Evolutionary conservation across 2,888 invertebrate species (phyloP), one percentile per base, ranked within the genome.

Genomic region (Andrena hattorfiana): DNA sequence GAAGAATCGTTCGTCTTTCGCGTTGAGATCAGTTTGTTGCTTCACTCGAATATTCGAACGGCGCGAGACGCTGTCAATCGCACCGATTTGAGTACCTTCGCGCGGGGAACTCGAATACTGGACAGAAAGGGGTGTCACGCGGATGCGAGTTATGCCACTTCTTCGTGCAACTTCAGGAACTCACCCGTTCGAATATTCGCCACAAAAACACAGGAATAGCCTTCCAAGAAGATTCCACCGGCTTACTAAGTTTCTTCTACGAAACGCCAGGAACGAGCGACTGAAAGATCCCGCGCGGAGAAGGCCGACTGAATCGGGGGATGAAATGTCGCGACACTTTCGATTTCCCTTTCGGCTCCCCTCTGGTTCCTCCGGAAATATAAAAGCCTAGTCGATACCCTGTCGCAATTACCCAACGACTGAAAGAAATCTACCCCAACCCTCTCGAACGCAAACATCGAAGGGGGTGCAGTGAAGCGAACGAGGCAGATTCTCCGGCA

Each of bases 291-390:
- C 32, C 62, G 54, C 60, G 67, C 71, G 30, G 35, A 32, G 51
- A n/a, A n/a, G 16, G 54, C 32, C n/a, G n/a, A 30, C n/a, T 13
- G 48, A 42, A 63, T 26, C 42, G 16, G 30, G 35, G 32, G 56
- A 51, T 54, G 4, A 63, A 68, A 48, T 26, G 59, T 28, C 78
- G 20, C 20, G 72, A 32, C 72, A 48, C 54, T 7, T 16, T 66
- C n/a, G 6, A 28, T 1, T 23, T 23, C 6, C 51, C 20, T 8
- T 23, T 66, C n/a, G 13, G 16, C 8, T 16, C 8, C 16, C 51
- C 20, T 20, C 8, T 51, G 20, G 20, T 8, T 51, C 51, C 20
- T 51, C 20, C 51, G 20, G n/a, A 51, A 51, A 20, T 51, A 51
- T 20, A 51, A 20, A 51, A 51, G n/a, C 51, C 8, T 51, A 51